These are phyloP conservation scores for Zelostemma sp. DNA, from an alignment of 1,140 invertebrate species.

Conservation along the genomic window DNA sequence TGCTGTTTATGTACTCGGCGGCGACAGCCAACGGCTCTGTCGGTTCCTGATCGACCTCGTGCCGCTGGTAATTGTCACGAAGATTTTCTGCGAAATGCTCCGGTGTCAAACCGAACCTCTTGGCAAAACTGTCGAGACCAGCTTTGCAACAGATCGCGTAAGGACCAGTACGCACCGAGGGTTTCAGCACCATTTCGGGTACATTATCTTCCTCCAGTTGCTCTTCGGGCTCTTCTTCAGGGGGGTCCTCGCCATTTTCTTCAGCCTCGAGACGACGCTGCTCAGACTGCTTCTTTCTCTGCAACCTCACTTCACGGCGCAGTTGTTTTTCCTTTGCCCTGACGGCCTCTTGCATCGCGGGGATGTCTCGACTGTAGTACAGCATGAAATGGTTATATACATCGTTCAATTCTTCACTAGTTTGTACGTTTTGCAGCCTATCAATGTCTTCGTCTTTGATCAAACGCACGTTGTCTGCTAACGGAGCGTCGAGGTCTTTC, in stretches of 20 bases:
- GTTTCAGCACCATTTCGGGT: slow-evolving; percentile 79
- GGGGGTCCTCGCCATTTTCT: slow-evolving; percentile 72
- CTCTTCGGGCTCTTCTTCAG: slow-evolving; percentile 67
- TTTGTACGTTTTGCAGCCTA: slow-evolving; percentile 83
- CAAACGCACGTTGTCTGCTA: slow-evolving; percentile 85
- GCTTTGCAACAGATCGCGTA: slow-evolving; percentile 89
- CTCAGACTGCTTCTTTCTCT: slow-evolving; percentile 60
- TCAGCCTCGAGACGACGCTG: slow-evolving; percentile 68
- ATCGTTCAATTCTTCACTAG: slow-evolving; percentile 92
- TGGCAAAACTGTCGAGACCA: slow-evolving; percentile 87
- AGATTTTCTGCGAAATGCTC: slow-evolving; percentile 98
- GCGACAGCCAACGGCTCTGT: slow-evolving; percentile 85
- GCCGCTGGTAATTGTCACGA: slow-evolving; percentile 95
- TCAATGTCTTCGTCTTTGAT: slow-evolving; percentile 92
- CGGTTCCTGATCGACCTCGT: slow-evolving; percentile 94
- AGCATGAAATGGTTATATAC: slow-evolving; percentile 94
- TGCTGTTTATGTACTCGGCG: slow-evolving; percentile 75
- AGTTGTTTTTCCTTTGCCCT: slow-evolving; percentile 73
- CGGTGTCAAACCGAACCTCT: slow-evolving; percentile 94
- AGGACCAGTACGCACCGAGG: slow-evolving; percentile 86
- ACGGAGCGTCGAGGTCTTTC: slow-evolving; percentile 84
- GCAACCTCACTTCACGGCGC: slow-evolving; percentile 67
- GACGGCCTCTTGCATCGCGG: slow-evolving; percentile 83
- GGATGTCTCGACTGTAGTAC: slow-evolving; percentile 90
- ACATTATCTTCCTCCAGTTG: slow-evolving; percentile 73